phyloP scores from a whole-genome alignment of 2,888 invertebrate genomes.

The Cephus rjabovi region DNA sequence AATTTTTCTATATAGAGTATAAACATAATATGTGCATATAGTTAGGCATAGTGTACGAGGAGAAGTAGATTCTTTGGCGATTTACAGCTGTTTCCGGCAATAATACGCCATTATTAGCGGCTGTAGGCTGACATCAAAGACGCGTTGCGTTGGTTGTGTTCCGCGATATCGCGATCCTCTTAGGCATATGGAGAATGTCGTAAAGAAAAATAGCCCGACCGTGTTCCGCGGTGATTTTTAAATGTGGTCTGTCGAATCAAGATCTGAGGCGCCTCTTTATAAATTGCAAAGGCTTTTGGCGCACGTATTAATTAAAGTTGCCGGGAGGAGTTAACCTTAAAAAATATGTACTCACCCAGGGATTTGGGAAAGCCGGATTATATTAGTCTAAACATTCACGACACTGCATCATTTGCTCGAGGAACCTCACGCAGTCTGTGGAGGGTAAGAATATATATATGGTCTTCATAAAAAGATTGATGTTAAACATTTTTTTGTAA shows the following conservation, averaged over 20 bases:
- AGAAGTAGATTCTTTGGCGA: not conserved
- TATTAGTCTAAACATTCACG: constrained; percentile 61
- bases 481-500: constrained; percentile 6
- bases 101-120: not conserved
- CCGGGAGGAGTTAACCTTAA: constrained; percentile 43
- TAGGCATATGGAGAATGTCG: constrained; percentile 3
- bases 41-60: not conserved
- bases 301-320: constrained; percentile 3
- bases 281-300: not conserved
- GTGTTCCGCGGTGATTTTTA: not conserved
- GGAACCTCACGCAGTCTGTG: constrained; percentile 63
- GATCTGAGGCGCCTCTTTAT: not conserved
- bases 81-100: constrained; percentile 2
- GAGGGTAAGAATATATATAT: constrained; percentile 56
- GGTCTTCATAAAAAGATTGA: not conserved
- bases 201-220: not conserved
- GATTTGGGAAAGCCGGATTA: constrained; percentile 56
- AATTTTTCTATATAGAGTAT: not conserved
- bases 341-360: constrained; percentile 55
- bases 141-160: not conserved
- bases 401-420: constrained; percentile 47
- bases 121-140: not conserved
- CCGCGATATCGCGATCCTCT: not conserved
- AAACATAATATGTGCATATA: not conserved
- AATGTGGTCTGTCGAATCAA: not conserved